Evolutionary conservation across 2,113 vertebrate genomes (phyloP), one percentile per base, ranked within the genome.

Genomic region (Tauraco erythrolophus): DNA sequence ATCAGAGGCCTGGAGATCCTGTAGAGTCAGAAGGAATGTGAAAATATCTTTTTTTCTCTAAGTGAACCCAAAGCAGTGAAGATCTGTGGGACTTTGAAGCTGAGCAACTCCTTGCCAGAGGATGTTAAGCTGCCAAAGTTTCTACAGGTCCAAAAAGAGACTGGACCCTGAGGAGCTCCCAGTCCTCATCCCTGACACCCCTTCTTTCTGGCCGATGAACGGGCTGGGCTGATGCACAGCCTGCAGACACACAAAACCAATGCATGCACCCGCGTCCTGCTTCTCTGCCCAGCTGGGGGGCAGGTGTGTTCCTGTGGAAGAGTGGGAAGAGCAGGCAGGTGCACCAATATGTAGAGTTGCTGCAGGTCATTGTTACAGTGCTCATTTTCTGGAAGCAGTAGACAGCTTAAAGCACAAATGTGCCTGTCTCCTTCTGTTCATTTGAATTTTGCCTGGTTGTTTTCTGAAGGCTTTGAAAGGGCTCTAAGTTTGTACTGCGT

Each of bases 401-500:
- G 60, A 4, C 46, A 76, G 69, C 48, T 78, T 87, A 94, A 83
- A 93, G 45, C 78, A 85, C 53, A 92, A 85, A 74, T 85, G 27
- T 65, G 54, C 35, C 66, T 57, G 81, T 88, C 69, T 93, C 28
- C 62, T 93, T 85, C 62, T 2, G 19, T 90, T 74, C 23, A 33
- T 86, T 76, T 92, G 88, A 53, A 88, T 90, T 93, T 96, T 90
- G 62, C 71, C 51, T 86, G 57, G 41, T n/a, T 94, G 48, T 43
- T 80, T 91, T 80, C 14, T 83, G 84, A 95, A 92, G 75, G 90
- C 70, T 78, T 84, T 92, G 70, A 88, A 93, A 93, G 51, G 58
- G n/a, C 84, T 96, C 61, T 69, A 41, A 65, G 53, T 84, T 96
- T 88, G 81, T 79, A 31, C 81, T 56, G 54, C 53, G 91, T 83